Conservation (phyloP, 2,113 vertebrate species). For the Microcebus lehilahytsara region DNA sequence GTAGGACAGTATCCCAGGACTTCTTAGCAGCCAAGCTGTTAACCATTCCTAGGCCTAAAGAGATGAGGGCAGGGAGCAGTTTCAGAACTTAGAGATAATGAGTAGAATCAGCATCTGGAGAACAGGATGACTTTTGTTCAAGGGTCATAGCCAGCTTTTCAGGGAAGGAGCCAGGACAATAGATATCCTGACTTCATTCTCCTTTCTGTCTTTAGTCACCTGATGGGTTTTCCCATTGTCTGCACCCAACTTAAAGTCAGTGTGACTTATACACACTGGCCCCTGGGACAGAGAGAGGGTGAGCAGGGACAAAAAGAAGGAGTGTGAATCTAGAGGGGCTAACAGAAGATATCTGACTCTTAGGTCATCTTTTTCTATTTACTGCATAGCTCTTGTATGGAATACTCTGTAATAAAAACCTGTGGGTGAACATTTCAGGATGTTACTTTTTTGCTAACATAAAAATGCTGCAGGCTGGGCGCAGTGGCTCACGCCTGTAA, state of each 20-base stretch:
- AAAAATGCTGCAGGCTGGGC: not conserved
- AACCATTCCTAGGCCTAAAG: not conserved
- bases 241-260: not conserved
- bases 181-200: not conserved
- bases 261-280: accelerated
- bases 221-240: not conserved
- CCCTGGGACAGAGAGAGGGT: not conserved
- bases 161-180: not conserved
- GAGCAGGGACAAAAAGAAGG: not conserved
- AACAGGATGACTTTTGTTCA: not conserved
- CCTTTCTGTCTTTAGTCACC: not conserved
- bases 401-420: not conserved
- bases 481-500: too few relatives aligned
- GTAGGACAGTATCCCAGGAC: too few relatives aligned
- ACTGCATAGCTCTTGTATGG: not conserved
- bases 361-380: not conserved
- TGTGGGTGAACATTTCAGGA: not conserved
- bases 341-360: not conserved
- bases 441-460: not conserved
- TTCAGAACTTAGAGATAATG: too few relatives aligned
- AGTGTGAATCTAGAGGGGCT: not conserved
- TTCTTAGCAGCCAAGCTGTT: not conserved
- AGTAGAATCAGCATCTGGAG: not conserved
- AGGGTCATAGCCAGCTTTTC: not conserved
- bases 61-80: not conserved